These are phyloP conservation scores for Scelioninae gen. 1 DNA, from an alignment of 2,888 invertebrate species.

Conservation along the genomic window DNA sequence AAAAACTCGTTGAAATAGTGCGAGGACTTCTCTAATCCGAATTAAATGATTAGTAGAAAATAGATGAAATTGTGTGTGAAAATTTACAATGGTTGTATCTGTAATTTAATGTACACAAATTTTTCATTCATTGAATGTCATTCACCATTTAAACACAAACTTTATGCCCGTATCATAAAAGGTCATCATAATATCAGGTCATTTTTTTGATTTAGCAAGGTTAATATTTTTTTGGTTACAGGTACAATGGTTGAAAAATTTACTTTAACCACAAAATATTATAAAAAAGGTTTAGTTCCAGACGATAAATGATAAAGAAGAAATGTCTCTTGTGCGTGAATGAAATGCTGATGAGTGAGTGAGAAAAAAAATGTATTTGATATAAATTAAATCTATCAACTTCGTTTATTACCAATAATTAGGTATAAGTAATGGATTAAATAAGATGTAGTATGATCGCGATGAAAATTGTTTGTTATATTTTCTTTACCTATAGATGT, in stretches of 20 bases:
- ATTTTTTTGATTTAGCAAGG: no score
- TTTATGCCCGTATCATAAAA: not conserved
- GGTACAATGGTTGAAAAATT: constrained; percentile 21
- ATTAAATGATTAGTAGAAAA: constrained; percentile 76
- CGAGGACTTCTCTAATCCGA: constrained; percentile 83
- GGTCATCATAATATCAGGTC: no score
- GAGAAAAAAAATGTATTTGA: constrained; percentile 45
- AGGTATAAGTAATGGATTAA: constrained; percentile 48
- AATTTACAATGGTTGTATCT: constrained; percentile 48
- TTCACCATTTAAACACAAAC: not conserved
- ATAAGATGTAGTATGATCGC: constrained; percentile 72
- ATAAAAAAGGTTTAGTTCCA: constrained; percentile 56
- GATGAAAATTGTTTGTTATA: constrained; percentile 83
- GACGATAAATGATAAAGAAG: constrained; percentile 26
- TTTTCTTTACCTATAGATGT: constrained; percentile 81
- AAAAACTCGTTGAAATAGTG: constrained; percentile 68
- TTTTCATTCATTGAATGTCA: not conserved
- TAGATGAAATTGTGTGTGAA: constrained; percentile 53
- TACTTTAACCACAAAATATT: constrained; percentile 3
- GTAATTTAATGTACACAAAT: constrained; percentile 11
- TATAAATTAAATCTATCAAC: constrained; percentile 54
- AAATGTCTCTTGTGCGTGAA: constrained; percentile 38
- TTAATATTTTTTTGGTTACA: constrained; percentile 1
- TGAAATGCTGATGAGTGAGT: constrained; percentile 24
- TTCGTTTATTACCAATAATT: constrained; percentile 53